These are phyloP conservation scores for Dicerorhinus sumatrensis DNA, from an alignment of 2,113 vertebrate species.

Conservation along the genomic window DNA sequence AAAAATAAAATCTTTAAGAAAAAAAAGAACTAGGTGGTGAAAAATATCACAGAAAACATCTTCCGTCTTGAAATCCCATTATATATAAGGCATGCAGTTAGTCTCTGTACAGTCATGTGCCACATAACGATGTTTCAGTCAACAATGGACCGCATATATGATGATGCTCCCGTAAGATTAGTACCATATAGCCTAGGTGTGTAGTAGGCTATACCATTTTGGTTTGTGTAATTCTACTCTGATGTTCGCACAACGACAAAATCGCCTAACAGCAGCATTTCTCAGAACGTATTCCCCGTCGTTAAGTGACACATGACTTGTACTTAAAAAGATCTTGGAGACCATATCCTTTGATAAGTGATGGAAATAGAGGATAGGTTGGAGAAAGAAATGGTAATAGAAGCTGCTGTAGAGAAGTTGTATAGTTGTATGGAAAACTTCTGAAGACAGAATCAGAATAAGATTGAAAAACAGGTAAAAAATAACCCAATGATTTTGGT, in stretches of 20 bases:
- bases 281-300: too few relatives aligned
- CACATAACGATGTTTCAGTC: too few relatives aligned
- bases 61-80: slow-evolving; percentile 25
- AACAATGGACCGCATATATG: too few relatives aligned
- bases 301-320: too few relatives aligned
- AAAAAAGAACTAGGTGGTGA: background rate
- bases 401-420: background rate
- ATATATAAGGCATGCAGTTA: background rate
- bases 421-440: background rate
- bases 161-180: too few relatives aligned
- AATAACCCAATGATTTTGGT: background rate
- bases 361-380: background rate
- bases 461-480: background rate
- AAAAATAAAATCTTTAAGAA: too few relatives aligned
- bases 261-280: too few relatives aligned
- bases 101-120: background rate
- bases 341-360: background rate
- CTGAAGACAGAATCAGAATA: background rate
- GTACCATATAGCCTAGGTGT: too few relatives aligned
- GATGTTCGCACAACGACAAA: too few relatives aligned
- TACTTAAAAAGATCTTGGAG: background rate
- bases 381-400: background rate
- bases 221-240: too few relatives aligned
- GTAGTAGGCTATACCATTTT: too few relatives aligned
- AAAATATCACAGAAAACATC: background rate